Evolutionary conservation across 23 tunicate genomes (phyloP).

Genomic region (Halocynthia aurantium): DNA sequence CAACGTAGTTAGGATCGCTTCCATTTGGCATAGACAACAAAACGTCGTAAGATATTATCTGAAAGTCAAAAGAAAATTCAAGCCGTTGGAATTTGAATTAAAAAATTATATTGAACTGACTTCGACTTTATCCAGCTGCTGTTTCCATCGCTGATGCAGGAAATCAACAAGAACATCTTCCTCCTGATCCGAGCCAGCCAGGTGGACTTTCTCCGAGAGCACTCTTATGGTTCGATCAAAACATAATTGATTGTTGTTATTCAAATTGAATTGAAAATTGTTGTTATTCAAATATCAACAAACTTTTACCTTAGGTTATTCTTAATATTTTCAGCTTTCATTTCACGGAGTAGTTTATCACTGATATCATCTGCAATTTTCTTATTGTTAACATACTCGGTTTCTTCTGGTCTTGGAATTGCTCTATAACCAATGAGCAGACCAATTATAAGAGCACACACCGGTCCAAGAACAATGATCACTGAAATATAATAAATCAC

Average conservation of each 20-base stretch:
- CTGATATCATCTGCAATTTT: not conserved
- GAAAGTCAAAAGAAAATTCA: not conserved
- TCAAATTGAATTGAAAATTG: too few relatives aligned
- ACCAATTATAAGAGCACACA: too few relatives aligned
- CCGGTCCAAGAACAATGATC: too few relatives aligned
- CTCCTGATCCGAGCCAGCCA: slow-evolving; percentile 68
- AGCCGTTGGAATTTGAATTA: not conserved
- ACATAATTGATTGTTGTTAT: too few relatives aligned
- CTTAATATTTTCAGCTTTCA: slow-evolving; percentile 12
- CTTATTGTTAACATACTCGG: too few relatives aligned
- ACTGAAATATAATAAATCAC: too few relatives aligned
- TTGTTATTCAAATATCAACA: not conserved
- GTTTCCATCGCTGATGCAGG: slow-evolving; percentile 32
- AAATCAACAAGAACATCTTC: slow-evolving; percentile 46
- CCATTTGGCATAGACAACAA: slow-evolving; percentile 64
- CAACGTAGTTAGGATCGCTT: slow-evolving; percentile 61
- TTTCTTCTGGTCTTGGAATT: too few relatives aligned
- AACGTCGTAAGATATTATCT: slow-evolving; percentile 53
- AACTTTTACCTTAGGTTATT: not conserved
- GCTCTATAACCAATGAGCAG: too few relatives aligned
- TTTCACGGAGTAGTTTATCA: not conserved
- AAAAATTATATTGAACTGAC: not conserved
- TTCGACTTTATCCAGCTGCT: slow-evolving; percentile 59
- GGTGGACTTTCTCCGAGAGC: slow-evolving; percentile 47
- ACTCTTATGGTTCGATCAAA: not conserved